Evolutionary conservation across 2,113 vertebrate genomes (phyloP), one percentile per base, ranked within the genome.

Genomic region (Perca flavescens): DNA sequence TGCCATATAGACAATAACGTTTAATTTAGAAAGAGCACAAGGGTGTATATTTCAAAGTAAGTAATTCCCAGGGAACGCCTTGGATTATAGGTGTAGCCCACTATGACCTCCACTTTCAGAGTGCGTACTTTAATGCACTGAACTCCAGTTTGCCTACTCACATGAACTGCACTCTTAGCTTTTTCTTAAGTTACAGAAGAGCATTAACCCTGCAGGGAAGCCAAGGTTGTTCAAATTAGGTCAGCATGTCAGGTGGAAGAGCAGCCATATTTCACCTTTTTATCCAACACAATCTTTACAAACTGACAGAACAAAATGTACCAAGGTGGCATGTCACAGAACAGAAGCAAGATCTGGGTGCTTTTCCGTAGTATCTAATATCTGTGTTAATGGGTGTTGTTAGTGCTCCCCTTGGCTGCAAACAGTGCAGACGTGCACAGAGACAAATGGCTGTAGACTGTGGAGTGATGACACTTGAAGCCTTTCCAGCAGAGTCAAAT

Each of bases 21-120:
- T 90, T 88, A 68, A 91, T 88, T 93, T 77, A 89, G 79, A 74
- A 74, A 64, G 28, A 73, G 77, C 52, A 56, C 50, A n/a, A 36
- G 80, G 78, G 85, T 83, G 77, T 86, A 80, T 47, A 77, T 89
- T 90, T 87, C 84, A 87, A 88, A 87, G 88, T 49, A 54, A 86
- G 78, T 77, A 71, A 68, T 88, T 86, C 86, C 65, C 79, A 58
- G 74, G 80, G 77, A 92, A 92, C 74, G 82, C 90, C 90, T 92
- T 76, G 77, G 74, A 74, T 91, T 91, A 86, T 84, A 89, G 87
- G 87, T 93, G 91, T 90, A 92, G 83, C 76, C 90, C 82, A 77
- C 78, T 74, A 79, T 86, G 88, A 93, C 83, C 85, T 80, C 82
- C 85, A 82, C 85, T 64, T 86, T 86, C 40, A 86, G 22, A 73